Evolutionary conservation across 1,140 invertebrate genomes (phyloP), one percentile per base, ranked within the genome.

Genomic region (Macrocentrus cingulum): DNA sequence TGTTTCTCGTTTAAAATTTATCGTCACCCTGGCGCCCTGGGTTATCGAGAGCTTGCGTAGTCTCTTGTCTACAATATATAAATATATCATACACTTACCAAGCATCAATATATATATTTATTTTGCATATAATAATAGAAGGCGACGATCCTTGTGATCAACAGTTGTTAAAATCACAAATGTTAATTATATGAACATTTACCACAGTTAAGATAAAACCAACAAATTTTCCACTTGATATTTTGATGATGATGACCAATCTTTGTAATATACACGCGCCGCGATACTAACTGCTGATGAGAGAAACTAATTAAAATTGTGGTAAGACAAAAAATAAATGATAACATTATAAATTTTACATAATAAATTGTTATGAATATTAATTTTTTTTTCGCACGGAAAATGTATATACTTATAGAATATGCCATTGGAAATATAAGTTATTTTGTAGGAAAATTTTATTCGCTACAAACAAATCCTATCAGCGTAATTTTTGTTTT

Each of bases 11-110:
- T 22, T 23, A 6, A 39, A 37, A 52, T 13, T 52, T 52, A 52
- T 52, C 29, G 50, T 52, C 50, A 39, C 34, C 34, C 50, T 22
- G 34, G 50, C 50, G 50, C 50, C 50, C 2, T 39, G 50, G 50
- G 50, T 52, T 52, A 52, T 52, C 50, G 34, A 36, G 16, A 25
- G 16, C n/a, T 15, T 9, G 34, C 22, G 15, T 36, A 20, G 32
- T 39, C 50, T 37, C 15, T 11, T 20, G 5, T 32, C 29, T 20
- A 15, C 7, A 50, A 16, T 16, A 16, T 16, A 39, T 11, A 42
- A 2, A 19, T n/a, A 19, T 44, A 3, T n/a, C 20, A 8, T 20
- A 23, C 20, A 8, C n/a, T 20, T 23, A 18, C 9, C 16, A 19
- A 44, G 20, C n/a, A 19, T 7, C 18, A 44, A 7, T 7, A 44